Evolutionary conservation across 2,888 invertebrate species (phyloP).

Genomic region (Drosophila parthenogenetica): DNA sequence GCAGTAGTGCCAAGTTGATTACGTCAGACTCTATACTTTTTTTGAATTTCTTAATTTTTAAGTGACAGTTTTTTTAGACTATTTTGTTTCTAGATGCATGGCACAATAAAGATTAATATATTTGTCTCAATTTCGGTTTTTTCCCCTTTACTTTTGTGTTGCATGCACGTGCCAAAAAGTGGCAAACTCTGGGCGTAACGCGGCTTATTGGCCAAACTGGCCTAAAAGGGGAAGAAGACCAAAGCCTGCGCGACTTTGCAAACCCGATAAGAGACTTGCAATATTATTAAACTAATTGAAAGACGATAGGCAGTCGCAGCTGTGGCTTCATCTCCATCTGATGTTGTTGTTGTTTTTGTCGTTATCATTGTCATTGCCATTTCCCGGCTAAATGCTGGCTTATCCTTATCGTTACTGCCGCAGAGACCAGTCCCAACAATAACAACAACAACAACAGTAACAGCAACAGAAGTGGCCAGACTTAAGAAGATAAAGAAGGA

Average conservation of each 20-base stretch:
- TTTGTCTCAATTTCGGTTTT: background rate
- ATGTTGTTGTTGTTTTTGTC: background rate
- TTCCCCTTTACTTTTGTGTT: constrained; percentile 1
- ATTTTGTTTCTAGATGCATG: no score
- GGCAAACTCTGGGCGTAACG: constrained; percentile 29
- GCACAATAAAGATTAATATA: no score
- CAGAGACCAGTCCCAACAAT: constrained; percentile 45
- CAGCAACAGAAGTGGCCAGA: constrained; percentile 31
- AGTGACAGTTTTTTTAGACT: no score
- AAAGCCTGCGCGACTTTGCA: constrained; percentile 29
- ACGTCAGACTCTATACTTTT: no score
- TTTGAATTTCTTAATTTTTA: no score
- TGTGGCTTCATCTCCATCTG: background rate
- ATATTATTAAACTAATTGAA: constrained; percentile 79
- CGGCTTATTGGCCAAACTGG: constrained; percentile 49
- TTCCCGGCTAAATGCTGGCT: constrained; percentile 38
- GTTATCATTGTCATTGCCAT: background rate
- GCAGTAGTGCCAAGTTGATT: no score
- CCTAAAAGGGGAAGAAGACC: constrained; percentile 28
- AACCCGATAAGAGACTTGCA: constrained; percentile 65
- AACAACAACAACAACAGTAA: constrained; percentile 34
- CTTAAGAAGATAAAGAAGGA: constrained; percentile 22
- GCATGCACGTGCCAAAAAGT: constrained; percentile 10
- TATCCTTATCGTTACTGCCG: constrained; percentile 50
- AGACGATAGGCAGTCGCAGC: constrained; percentile 66